Evolutionary conservation across 2,888 invertebrate genomes (phyloP), one percentile per base, ranked within the genome.

Genomic region (Agrilus cyanescens): DNA sequence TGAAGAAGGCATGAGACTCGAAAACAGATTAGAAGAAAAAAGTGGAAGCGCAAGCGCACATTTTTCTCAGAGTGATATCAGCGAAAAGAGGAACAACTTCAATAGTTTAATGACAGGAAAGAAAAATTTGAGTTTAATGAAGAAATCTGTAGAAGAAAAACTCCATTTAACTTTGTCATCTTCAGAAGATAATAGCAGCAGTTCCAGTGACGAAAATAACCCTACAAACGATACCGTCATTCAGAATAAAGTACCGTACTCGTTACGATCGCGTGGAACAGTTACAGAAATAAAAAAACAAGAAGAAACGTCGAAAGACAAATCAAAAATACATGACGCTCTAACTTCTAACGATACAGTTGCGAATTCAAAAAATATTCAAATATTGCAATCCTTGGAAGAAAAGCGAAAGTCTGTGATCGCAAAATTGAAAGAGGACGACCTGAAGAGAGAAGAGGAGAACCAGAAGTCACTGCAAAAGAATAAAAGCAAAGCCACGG

Each of bases 101-200:
- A 57, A 58, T 41, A 41, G 48, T 12, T 57, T 53, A 39, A 48
- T 60, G 8, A 57, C 61, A 6, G 65, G 55, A 2, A 57, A 58
- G 40, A 65, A 65, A 45, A 62, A 63, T 52, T 52, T 65, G 40
- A 59, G 46, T 45, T 47, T 65, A 40, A 48, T 63, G 32, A 52
- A 53, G 31, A 30, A 31, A n/a, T 14, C 38, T n/a, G 31, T 32
- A 12, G 31, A 35, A 20, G 37, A 41, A 32, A 36, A 29, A 30
- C 39, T 15, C 12, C 35, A 14, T 14, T 34, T 7, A n/a, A 14
- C 4, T 47, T 44, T 33, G 44, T 37, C 32, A 30, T 16, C 32
- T 4, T 38, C 45, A 4, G 41, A 40, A 12, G 46, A 44, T 37
- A 42, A 34, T 35, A 38, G 37, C 8, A 46, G 44, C 34, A 38